These are phyloP conservation scores for Dendrolimus kikuchii DNA, from an alignment of 1,140 invertebrate species.

Conservation along the genomic window DNA sequence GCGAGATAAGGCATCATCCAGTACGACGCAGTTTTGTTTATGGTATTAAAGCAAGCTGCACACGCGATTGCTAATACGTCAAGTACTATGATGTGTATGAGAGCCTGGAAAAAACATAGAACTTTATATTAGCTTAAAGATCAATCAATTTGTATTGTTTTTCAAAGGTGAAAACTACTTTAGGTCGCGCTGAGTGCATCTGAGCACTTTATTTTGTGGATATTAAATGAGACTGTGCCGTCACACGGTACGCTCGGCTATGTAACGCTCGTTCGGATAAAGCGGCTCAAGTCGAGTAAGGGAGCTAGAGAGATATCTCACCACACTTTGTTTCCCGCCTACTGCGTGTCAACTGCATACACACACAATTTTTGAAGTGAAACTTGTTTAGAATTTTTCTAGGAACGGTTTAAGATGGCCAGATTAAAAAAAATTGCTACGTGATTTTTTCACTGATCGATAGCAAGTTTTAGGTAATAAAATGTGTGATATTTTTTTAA, in stretches of 20 bases:
- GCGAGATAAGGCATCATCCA: constrained; percentile 84
- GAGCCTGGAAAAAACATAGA: constrained; percentile 1
- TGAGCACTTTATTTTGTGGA: neutral
- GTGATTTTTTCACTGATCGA: no score
- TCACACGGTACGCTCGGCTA: neutral
- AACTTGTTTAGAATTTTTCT: no score
- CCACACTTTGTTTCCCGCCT: no score
- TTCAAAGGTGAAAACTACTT: neutral
- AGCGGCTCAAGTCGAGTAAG: no score
- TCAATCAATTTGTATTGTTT: neutral
- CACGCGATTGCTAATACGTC: constrained; percentile 76
- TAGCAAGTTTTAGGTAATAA: no score
- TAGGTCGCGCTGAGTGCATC: neutral
- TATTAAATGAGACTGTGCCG: neutral
- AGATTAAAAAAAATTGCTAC: no score
- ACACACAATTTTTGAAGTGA: no score
- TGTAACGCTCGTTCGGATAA: neutral
- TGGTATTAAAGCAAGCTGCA: constrained; percentile 76
- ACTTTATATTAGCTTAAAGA: constrained; percentile 20
- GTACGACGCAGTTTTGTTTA: constrained; percentile 78
- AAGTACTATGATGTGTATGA: constrained; percentile 72
- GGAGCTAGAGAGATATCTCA: no score
- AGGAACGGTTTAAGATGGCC: no score
- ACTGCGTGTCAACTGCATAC: no score
- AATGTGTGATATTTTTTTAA: no score